Evolutionary conservation across 2,888 invertebrate genomes (phyloP).

Genomic region (Andrena minutula): DNA sequence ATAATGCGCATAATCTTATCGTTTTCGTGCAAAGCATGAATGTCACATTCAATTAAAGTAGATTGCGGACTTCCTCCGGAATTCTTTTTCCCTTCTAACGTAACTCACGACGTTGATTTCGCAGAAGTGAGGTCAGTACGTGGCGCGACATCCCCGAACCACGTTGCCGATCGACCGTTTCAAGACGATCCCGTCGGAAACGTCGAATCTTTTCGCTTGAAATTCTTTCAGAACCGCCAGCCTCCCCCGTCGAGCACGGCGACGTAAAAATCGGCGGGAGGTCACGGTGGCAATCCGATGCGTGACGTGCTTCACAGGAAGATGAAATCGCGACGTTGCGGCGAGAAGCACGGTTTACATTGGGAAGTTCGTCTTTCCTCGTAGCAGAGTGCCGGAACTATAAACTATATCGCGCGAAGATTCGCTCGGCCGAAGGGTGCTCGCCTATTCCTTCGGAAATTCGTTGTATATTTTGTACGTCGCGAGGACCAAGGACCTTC

Average conservation of each 20-base stretch:
- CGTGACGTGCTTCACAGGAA: slow-evolving; percentile 19
- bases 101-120: neutral
- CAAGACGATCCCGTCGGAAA: slow-evolving; percentile 2
- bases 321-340: slow-evolving; percentile 39
- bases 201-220: slow-evolving; percentile 46
- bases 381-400: slow-evolving; percentile 4
- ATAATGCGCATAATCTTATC: neutral
- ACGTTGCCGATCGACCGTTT: neutral
- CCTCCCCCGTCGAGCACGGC: neutral
- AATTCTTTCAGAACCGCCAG: slow-evolving; percentile 45
- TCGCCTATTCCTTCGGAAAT: neutral
- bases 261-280: neutral
- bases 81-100: neutral
- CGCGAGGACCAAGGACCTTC: slow-evolving; percentile 2
- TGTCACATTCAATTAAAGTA: slow-evolving; percentile 7
- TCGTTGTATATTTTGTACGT: neutral
- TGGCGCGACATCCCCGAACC: neutral
- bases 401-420: neutral
- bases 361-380: slow-evolving; percentile 17
- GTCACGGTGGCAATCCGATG: slow-evolving; percentile 9
- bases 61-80: slow-evolving; percentile 3
- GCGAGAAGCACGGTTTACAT: neutral
- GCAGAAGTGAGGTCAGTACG: neutral
- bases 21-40: neutral
- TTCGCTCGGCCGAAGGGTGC: neutral